phyloP scores from a whole-genome alignment of 2,797 vertebrate species.

The Streptopelia turtur region DNA sequence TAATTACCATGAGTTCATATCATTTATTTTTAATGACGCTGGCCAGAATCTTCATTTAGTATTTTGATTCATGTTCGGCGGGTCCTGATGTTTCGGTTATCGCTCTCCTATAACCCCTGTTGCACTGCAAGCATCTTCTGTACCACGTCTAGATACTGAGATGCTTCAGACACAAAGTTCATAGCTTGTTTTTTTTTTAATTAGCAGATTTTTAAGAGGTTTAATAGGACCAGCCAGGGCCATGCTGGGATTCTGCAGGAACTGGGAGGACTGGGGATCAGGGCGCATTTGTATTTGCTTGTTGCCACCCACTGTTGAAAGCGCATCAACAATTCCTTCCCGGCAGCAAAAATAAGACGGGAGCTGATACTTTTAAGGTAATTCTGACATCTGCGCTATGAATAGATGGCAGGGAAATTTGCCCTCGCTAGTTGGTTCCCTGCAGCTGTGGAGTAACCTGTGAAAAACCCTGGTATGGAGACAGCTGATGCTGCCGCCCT shows the following conservation, averaged over 20 bases:
- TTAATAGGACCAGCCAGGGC: neutral
- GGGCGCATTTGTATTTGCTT: neutral
- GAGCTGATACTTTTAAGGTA: constrained; percentile 45
- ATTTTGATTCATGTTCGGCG: constrained; percentile 24
- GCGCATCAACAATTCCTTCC: constrained; percentile 46
- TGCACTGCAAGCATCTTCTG: neutral
- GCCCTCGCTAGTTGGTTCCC: neutral
- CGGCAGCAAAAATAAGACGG: constrained; percentile 36
- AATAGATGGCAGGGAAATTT: neutral
- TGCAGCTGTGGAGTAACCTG: neutral
- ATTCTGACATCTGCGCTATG: constrained; percentile 18
- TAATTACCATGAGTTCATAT: constrained; percentile 62
- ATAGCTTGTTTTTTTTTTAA: neutral
- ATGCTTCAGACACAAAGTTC: neutral
- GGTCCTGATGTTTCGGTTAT: neutral
- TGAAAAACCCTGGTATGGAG: accelerated
- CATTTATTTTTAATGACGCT: constrained; percentile 53
- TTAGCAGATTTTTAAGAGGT: neutral
- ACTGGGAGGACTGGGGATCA: neutral
- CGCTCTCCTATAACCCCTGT: neutral
- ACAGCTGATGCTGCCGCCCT: neutral
- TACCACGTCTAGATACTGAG: neutral
- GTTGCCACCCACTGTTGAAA: constrained; percentile 26
- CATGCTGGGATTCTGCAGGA: neutral
- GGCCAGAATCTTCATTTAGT: constrained; percentile 31